Percentiles rank a stretch among this genome's conserved stretches.
Evolutionary conservation across 2,113 vertebrate genomes (phyloP).

Genomic region (Ceuthmochares aereus): DNA sequence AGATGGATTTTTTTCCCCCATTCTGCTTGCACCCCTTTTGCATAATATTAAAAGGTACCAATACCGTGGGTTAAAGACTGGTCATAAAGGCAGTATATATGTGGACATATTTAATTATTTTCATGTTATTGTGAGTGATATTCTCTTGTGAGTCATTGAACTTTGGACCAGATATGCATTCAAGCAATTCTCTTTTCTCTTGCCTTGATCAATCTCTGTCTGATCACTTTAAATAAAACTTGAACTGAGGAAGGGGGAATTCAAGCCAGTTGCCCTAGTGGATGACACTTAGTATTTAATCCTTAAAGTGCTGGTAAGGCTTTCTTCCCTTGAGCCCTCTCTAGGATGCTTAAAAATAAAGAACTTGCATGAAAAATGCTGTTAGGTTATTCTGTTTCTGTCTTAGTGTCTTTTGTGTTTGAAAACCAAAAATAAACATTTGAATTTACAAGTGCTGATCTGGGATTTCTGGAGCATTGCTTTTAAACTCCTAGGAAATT

Average conservation of each 20-base stretch:
- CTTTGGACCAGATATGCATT: neutral
- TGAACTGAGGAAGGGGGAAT: neutral
- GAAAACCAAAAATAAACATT: slow-evolving; percentile 38
- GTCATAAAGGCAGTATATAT: neutral
- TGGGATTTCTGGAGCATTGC: neutral
- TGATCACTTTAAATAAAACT: neutral
- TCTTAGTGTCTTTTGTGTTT: neutral
- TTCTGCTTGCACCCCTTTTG: neutral
- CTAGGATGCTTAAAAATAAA: slow-evolving; percentile 33
- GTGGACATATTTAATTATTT: neutral
- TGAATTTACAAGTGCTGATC: slow-evolving; percentile 27
- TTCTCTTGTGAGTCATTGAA: neutral
- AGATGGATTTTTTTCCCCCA: neutral
- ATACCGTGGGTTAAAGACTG: neutral
- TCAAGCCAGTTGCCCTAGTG: slow-evolving; percentile 34
- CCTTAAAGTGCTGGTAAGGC: slow-evolving; percentile 62
- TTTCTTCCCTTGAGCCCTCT: slow-evolving; percentile 38
- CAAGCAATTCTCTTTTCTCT: neutral
- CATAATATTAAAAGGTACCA: neutral
- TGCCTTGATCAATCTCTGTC: slow-evolving; percentile 33
- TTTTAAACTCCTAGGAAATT: neutral
- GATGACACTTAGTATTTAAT: slow-evolving; percentile 55
- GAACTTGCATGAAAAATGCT: slow-evolving; percentile 10
- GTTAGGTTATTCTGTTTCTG: neutral
- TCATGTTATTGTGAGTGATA: neutral